phyloP scores from a whole-genome alignment of 2,113 vertebrate genomes.

The Chiloscyllium plagiosum region DNA sequence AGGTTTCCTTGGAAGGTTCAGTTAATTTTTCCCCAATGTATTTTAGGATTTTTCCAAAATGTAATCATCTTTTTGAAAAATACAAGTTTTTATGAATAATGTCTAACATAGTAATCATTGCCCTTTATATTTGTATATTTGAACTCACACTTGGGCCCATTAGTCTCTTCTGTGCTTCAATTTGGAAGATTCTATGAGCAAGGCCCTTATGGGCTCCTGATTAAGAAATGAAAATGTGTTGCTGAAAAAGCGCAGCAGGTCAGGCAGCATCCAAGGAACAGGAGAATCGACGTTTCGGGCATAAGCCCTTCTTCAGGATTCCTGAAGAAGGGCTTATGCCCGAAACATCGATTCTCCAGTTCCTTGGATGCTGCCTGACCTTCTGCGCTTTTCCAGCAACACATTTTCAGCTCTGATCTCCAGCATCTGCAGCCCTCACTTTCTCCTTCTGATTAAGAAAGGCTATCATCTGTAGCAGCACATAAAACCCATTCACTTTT shows the following conservation, averaged over 20 bases:
- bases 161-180: not conserved
- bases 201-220: not conserved
- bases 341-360: too few relatives aligned
- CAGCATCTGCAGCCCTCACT: too few relatives aligned
- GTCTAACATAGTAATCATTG: not conserved
- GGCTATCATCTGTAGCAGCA: not conserved
- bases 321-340: too few relatives aligned
- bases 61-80: not conserved
- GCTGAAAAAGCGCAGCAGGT: too few relatives aligned
- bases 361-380: too few relatives aligned
- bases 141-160: not conserved
- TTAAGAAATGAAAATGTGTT: too few relatives aligned
- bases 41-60: not conserved
- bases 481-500: not conserved
- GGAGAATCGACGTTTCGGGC: too few relatives aligned
- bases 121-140: not conserved
- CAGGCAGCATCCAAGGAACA: too few relatives aligned
- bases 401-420: too few relatives aligned
- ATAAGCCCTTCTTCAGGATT: too few relatives aligned
- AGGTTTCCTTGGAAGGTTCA: not conserved
- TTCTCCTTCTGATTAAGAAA: not conserved
- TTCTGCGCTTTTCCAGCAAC: too few relatives aligned
- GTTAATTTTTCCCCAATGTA: not conserved
- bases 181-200: not conserved
- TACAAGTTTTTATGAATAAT: not conserved